These are phyloP conservation scores for Mellivora capensis DNA, from an alignment of 2,113 vertebrate genomes.

Conservation along the genomic window DNA sequence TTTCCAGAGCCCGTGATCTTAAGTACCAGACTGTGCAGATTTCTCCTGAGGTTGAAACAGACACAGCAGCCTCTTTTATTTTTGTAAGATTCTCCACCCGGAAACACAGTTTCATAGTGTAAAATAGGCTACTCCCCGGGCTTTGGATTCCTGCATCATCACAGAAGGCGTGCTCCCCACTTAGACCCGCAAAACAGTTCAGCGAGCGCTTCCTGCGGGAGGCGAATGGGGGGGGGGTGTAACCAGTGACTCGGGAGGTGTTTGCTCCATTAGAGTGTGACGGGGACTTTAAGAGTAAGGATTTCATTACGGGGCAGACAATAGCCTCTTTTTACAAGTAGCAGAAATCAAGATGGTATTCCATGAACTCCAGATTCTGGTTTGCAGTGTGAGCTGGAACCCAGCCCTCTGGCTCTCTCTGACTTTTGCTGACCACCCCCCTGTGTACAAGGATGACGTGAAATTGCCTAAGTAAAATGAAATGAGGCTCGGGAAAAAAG, in stretches of 20 bases:
- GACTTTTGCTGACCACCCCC: accelerated
- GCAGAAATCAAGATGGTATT: not conserved
- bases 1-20: not conserved
- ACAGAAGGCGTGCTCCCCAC: accelerated
- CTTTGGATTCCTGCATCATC: not conserved
- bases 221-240: accelerated
- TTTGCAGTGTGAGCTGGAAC: not conserved
- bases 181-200: too few species aligned
- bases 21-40: not conserved
- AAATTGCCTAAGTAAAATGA: not conserved
- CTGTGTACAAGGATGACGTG: not conserved
- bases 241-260: not conserved
- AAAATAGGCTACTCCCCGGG: not conserved
- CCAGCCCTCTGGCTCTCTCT: accelerated
- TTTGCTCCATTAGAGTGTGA: not conserved
- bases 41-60: not conserved
- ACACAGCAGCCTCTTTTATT: not conserved
- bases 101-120: not conserved
- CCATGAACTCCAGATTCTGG: too few species aligned
- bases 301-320: not conserved
- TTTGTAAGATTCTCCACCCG: not conserved
- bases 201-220: accelerated
- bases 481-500: not conserved
- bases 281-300: not conserved
- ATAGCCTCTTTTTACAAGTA: not conserved